Evolutionary conservation across 53 echinoderm and acorn worm species (phyloP), one percentile per base, ranked within the genome.

Genomic region (Apostichopus leukothele): DNA sequence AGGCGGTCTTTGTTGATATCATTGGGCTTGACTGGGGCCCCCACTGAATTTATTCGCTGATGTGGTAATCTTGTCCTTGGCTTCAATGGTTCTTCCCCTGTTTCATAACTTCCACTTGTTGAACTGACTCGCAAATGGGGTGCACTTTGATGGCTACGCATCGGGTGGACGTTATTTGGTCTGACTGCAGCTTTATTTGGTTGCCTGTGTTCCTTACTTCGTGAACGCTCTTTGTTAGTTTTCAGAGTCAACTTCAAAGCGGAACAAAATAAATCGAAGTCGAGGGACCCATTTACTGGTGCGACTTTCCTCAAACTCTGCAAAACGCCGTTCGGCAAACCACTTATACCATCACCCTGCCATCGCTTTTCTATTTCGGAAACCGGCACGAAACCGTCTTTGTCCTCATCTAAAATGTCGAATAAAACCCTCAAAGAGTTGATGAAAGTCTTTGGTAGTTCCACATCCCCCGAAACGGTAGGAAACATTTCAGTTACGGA

Each of bases 321-420:
- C 50, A 97, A 67, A 51, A 97, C 95, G 18, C 94, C 94, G 76
- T 81, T 86, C 8, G 97, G 97, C 16, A 97, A 87, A 57, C 92
- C 94, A 53, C 81, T 89, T 11, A 90, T 79, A 6, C 88, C 91
- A 20, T 94, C 91, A 14, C 91, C 96, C 51, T 93, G 91, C 95
- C 97, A 97, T 66, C 97, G 87, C 73, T 87, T 89, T 89, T 95
- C 92, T 68, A 97, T 97, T 75, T 95, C 95, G 7, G 74, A 53
- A 53, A 95, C 90, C 16, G 91, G 91, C 3, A 97, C 95, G 21
- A 91, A 78, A 6, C 95, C 95, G 86, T 93, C 92, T 10, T 86
- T 91, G 80, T 97, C 94, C 73, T 97, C 97, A 85, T 97, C 97
- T 67, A 97, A 88, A 93, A 97, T 97, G 20, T 97, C 97, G 78